A percentile compares a stretch with the other conserved stretches of the same genome.
phyloP scores from a whole-genome alignment of 2,113 vertebrate genomes.

The Coptodon rendalli region DNA sequence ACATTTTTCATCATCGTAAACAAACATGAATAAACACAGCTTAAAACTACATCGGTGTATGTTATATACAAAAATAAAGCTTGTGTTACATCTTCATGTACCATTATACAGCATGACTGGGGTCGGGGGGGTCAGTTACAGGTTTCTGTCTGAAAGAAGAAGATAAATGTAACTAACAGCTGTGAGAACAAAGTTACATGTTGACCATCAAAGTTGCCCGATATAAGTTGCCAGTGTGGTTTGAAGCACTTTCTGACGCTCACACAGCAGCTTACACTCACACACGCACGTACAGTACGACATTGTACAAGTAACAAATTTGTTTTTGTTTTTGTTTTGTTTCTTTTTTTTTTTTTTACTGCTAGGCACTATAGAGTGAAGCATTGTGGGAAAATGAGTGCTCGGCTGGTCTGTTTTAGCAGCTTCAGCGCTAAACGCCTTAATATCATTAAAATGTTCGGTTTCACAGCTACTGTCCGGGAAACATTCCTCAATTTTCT shows the following conservation, averaged over 20 bases:
- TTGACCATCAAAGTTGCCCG: not conserved
- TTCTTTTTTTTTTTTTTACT: not conserved
- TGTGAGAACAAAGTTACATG: not conserved
- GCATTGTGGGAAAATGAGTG: conserved; percentile 45
- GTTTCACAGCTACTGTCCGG: not conserved
- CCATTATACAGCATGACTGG: not conserved
- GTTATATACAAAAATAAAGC: not conserved
- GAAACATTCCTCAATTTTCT: rapidly evolving
- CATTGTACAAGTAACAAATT: conserved; percentile 1
- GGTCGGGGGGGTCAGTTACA: not conserved
- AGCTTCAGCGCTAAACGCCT: not conserved
- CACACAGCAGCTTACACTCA: not conserved
- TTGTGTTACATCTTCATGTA: not conserved
- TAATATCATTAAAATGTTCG: not conserved
- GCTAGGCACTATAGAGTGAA: conserved; percentile 56
- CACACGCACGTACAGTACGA: conserved; percentile 4
- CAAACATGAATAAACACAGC: not conserved
- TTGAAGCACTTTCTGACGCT: not conserved
- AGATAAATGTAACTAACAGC: not conserved
- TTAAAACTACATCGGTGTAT: not conserved
- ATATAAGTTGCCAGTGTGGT: not conserved
- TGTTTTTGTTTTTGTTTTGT: not conserved
- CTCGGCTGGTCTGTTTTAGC: conserved; percentile 4
- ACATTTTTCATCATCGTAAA: not conserved
- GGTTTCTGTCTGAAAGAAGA: not conserved